Base-by-base conservation (phyloP, 2,888 invertebrate species). In the Marronus borbonicus region DNA sequence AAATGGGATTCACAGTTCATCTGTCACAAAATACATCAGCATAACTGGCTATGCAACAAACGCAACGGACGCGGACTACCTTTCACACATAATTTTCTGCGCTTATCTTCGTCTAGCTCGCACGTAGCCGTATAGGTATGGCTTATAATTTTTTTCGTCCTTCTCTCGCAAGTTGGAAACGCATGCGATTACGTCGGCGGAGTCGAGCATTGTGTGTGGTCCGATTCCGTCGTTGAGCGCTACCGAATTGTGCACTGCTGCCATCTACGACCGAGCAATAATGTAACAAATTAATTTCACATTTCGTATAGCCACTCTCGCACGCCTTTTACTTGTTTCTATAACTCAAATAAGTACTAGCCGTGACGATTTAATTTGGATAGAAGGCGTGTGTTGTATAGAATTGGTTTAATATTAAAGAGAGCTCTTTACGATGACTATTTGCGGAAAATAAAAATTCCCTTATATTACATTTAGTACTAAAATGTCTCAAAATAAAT, bases 1-100 rank as follows among this genome's bases (percentile, higher is more conserved):
- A 84, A 85, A 86, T 84, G 85, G 87, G 87, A 88, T 87, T 88
- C 87, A 88, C 88, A 88, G 87, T 87, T 88, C 88, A 86, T 87
- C 87, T 87, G 86, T 86, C 86, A 80, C 75, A 76, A 81, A 80
- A 81, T 81, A 79, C 79, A 80, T 81, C 81, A 80, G 64, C 78
- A 76, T 79, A 79, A 79, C 79, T 77, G 58, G 75, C 74, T 68
- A 24, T 20, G 39, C 39, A 39, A n/a, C 39, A 36, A 31, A 36
- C 36, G 65, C 31, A 14, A 14, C 65, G 36, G 65, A 39, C 36
- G 12, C 44, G 17, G 68, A 39, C 72, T 72, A 72, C 72, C 72
- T 72, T 72, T 72, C 39, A 72, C 72, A 58, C 44, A 68, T 17
- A 68, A n/a, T 44, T 50, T 68, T 20, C 20, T 49, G 7, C 49